Evolutionary conservation across 2,797 vertebrate genomes (phyloP).

Genomic region (Microchirus variegatus): DNA sequence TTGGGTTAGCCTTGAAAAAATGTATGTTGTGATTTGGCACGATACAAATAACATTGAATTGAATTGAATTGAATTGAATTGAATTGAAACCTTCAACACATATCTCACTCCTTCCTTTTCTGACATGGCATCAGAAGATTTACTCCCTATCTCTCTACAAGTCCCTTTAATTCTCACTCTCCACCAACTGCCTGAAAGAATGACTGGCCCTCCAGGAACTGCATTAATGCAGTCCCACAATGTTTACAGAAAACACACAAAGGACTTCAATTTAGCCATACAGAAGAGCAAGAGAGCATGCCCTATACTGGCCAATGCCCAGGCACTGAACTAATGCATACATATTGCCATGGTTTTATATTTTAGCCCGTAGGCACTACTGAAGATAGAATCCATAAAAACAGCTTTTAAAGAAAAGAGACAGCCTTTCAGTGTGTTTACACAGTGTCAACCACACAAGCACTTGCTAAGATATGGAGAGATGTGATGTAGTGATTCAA

Average conservation of each 20-base stretch:
- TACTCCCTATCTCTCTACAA: constrained; percentile 13
- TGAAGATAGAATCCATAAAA: constrained; percentile 72
- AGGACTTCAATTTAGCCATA: constrained; percentile 52
- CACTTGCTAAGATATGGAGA: constrained; percentile 22
- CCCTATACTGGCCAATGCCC: constrained; percentile 61
- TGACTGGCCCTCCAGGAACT: constrained; percentile 48
- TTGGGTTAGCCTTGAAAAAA: too few relatives aligned
- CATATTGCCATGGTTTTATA: constrained; percentile 66
- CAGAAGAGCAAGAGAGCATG: constrained; percentile 43
- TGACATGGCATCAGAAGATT: constrained; percentile 55
- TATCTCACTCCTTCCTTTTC: constrained; percentile 10
- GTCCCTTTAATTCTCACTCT: constrained; percentile 49
- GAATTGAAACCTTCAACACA: constrained; percentile 22
- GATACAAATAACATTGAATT: too few relatives aligned
- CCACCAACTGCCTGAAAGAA: constrained; percentile 36
- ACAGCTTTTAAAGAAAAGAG: constrained; percentile 28
- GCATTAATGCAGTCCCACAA: constrained; percentile 48
- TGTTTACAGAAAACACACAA: constrained; percentile 77
- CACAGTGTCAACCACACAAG: constrained; percentile 37
- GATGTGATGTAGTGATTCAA: too few relatives aligned
- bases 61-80: too few relatives aligned
- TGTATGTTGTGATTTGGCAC: too few relatives aligned
- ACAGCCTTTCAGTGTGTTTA: constrained; percentile 46
- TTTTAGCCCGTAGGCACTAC: constrained; percentile 65
- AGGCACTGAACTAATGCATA: constrained; percentile 56